Conservation (phyloP, 2,113 vertebrate genomes). For the Heterotis niloticus region DNA sequence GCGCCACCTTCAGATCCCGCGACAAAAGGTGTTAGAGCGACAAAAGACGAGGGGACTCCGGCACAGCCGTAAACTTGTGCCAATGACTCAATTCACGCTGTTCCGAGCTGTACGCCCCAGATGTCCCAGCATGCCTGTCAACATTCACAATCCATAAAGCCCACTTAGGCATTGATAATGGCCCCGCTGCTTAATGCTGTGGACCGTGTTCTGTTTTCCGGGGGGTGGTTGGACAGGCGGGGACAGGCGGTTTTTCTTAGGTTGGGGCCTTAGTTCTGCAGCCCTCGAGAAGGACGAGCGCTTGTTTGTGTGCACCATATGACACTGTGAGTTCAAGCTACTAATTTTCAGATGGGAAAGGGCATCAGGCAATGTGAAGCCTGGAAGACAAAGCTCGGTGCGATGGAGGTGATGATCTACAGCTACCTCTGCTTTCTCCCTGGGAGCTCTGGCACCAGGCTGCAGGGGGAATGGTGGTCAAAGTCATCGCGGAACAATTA, state of each 20-base stretch:
- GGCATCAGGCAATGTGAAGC: background rate
- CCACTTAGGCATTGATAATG: slow-evolving; percentile 31
- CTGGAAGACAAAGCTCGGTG: too few relatives aligned
- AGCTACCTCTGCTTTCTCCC: too few relatives aligned
- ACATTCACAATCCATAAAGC: slow-evolving; percentile 42
- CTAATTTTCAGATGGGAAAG: background rate
- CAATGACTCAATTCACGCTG: slow-evolving; percentile 53
- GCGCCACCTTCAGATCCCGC: slow-evolving; percentile 50
- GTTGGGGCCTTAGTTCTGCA: background rate
- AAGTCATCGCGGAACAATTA: too few relatives aligned
- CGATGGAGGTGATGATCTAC: too few relatives aligned
- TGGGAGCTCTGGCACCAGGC: too few relatives aligned
- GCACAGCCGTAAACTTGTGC: slow-evolving; percentile 52
- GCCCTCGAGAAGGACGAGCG: background rate
- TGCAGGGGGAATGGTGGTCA: too few relatives aligned
- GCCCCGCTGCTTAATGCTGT: slow-evolving; percentile 27
- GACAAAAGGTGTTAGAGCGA: slow-evolving; percentile 47
- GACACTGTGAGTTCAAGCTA: background rate
- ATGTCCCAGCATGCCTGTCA: slow-evolving; percentile 54
- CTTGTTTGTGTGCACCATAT: background rate
- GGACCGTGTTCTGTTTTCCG: slow-evolving; percentile 33
- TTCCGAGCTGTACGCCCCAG: slow-evolving; percentile 51
- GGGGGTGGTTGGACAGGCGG: background rate
- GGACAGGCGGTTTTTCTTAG: slow-evolving; percentile 8
- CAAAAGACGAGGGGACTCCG: slow-evolving; percentile 48